Conservation (phyloP, 2,113 vertebrate species). For the Ammodramus savannarum region DNA sequence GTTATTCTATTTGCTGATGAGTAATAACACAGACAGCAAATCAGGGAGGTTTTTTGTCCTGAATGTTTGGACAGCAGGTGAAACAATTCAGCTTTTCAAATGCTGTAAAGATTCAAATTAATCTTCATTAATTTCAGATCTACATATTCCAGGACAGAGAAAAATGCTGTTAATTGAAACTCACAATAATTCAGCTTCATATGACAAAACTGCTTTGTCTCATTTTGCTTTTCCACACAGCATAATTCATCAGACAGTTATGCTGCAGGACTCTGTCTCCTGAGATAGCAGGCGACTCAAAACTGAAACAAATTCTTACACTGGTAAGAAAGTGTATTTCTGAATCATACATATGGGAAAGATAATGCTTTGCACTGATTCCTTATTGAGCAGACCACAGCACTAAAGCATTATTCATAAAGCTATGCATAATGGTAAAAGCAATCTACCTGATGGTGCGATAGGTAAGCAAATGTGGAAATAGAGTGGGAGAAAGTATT, state of each 20-base stretch:
- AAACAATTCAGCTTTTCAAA: slow-evolving; percentile 10
- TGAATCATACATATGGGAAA: background rate
- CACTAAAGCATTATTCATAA: slow-evolving; percentile 18
- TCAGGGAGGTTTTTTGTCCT: background rate
- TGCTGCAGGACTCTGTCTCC: background rate
- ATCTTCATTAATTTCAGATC: slow-evolving; percentile 1
- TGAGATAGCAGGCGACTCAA: background rate
- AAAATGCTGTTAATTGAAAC: slow-evolving; percentile 4
- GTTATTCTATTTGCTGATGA: background rate
- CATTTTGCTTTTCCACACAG: background rate
- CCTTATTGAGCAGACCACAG: background rate
- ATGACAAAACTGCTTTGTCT: background rate
- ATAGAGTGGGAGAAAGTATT: slow-evolving; percentile 17
- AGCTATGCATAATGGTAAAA: slow-evolving; percentile 38
- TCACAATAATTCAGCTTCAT: background rate
- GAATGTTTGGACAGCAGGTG: background rate
- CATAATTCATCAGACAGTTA: background rate
- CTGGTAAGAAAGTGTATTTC: background rate
- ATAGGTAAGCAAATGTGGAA: slow-evolving; percentile 33
- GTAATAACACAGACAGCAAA: background rate
- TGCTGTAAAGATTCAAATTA: background rate
- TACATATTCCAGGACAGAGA: background rate
- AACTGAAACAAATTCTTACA: slow-evolving; percentile 27
- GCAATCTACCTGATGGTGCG: slow-evolving; percentile 17
- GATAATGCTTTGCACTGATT: background rate